Evolutionary conservation across 2,888 invertebrate species (phyloP), one percentile per base, ranked within the genome.

Genomic region (Junonia oenone): DNA sequence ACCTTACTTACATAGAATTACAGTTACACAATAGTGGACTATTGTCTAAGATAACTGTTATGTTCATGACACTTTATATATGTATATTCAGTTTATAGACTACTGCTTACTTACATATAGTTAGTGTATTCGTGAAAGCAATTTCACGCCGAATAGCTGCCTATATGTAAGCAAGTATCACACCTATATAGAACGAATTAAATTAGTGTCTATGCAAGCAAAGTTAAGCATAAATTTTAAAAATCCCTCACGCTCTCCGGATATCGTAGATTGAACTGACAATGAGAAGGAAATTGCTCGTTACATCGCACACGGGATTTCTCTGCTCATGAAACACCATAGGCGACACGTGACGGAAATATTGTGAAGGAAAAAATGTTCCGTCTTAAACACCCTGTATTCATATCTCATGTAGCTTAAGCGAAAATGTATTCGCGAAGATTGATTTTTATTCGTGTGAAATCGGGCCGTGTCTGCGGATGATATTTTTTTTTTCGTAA

Each of bases 221-320:
- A 40, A 11, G 19, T 6, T 4, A 11, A n/a, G 38, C 1, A 17
- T 40, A 40, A 4, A 40, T 40, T 40, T 40, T 43, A 9, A 31
- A 37, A 26, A 46, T 17, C 17, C 17, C 19, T 48, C 47, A 48
- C 53, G 53, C 31, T 43, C 33, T 1, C 47, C 29, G 53, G 53
- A 54, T 48, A 54, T 54, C 33, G 53, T 11, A 54, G 33, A 47
- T 47, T 54, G 31, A 47, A 47, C 53, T 48, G 47, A 47, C 47
- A 47, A 54, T 48, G 47, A 47, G 53, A 47, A 54, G 53, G 53
- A 54, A 54, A 54, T 54, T 54, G 53, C 29, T 48, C 53, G 33
- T 54, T 54, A 54, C 47, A 43, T 31, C 53, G 14, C 31, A 17
- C 22, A 54, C 47, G 22, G 15, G 47, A 9, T 47, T 38, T 22